Base-by-base conservation (phyloP, 2,888 invertebrate genomes). In the Drosophila tanythrix region DNA sequence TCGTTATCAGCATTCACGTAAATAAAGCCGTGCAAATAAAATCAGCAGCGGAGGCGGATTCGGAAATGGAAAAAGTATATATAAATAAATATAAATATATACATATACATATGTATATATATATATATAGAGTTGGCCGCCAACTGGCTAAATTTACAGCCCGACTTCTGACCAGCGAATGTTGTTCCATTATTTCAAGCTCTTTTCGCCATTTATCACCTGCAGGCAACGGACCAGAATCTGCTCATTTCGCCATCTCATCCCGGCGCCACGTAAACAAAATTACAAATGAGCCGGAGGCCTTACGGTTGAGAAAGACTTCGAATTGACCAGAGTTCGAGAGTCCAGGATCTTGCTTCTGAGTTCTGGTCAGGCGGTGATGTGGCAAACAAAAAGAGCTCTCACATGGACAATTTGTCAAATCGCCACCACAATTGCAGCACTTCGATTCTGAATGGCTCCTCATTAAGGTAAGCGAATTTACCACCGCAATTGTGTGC, bases 121-220 rank as follows among this genome's bases (percentile, higher is more conserved):
- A 8, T 1, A 8, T 15, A 15, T 46, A 46, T 25, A 8, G 15
- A 52, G 46, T 48, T 51, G 60, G 11, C 33, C 56, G 38, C 27
- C 65, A 79, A 76, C 64, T 78, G 57, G 60, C 60, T 58, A 27
- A 78, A 83, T 69, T 82, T 67, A 72, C 70, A 64, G 70, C 60
- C 64, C 73, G 62, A 51, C 61, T 61, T 62, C 73, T 76, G 79
- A 69, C 70, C 79, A 66, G 66, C 64, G 79, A 82, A 88, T 89
- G 83, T 79, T 88, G 77, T 83, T 78, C 81, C 81, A 88, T 88
- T 89, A 89, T 85, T 89, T 88, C 71, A 70, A 66, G 88, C 83
- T 85, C 79, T 61, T 77, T 78, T 75, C 58, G 76, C 90, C 83
- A 88, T 88, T 89, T 89, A 89, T 88, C 90, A 88, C 86, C 90